Evolutionary conservation across 2,797 vertebrate genomes (phyloP), one percentile per base, ranked within the genome.

Genomic region (Halcyon chelicuti): DNA sequence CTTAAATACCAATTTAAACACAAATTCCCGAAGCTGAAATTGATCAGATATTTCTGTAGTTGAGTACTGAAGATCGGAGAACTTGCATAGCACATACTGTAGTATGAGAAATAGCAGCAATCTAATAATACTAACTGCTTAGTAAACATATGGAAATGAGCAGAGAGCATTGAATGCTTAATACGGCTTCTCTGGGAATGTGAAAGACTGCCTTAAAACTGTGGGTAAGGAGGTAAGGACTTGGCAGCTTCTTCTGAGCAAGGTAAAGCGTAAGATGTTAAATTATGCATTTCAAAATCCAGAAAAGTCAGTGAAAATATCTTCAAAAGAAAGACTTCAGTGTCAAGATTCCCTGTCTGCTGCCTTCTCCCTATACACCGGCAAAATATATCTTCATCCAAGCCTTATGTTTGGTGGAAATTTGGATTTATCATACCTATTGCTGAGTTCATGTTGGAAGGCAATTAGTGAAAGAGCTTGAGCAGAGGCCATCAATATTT

Each of bases 401-500:
- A 74, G 52, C 68, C 72, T 91, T 79, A 89, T 58, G 72, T 96
- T 94, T 89, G 35, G 58, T 86, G 74, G 78, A 96, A 96, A 91
- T 94, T 51, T 76, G 82, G 58, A 80, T 82, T 91, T 90, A 88
- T 96, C 52, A 61, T 90, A 86, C 92, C 95, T 97, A 96, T 94
- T 91, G 57, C 91, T 95, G 94, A 94, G 73, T 96, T 97, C 51
- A 51, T 75, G 77, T 60, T 95, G 88, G 86, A 96, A 96, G 78
- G 70, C 93, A 97, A 97, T 98, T 97, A 98, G 94, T 65, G 74
- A 90, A 92, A 97, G 87, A 95, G 90, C 96, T 96, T 90, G 80
- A 66, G 83, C 85, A 90, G 78, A 86, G 93, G 86, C 96, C 93
- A 94, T 97, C 95, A 92, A 89, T 97, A 97, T 97, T 96, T 94